Base-by-base conservation (phyloP, 1,140 invertebrate genomes). In the Orussus abietinus region DNA sequence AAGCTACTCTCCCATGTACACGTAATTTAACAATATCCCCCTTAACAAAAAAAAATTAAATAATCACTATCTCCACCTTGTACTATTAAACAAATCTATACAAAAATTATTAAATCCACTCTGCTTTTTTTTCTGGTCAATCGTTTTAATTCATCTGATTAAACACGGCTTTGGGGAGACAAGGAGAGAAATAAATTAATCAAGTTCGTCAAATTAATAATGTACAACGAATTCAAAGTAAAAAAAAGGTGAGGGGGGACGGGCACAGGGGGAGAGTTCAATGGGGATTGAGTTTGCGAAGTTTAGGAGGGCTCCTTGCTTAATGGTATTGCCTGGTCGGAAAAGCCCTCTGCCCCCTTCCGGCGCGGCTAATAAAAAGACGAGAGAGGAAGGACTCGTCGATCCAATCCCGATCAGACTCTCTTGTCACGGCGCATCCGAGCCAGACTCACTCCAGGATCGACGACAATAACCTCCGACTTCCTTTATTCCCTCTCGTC, bases 271-370 rank as follows among this genome's bases (percentile, higher is more conserved):
- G 32, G 32, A 20, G 41, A 51, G 49, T n/a, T n/a, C 40, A 39
- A 57, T 49, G 50, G 43, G n/a, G 40, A 64, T 62, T 53, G 59
- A 64, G 57, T 62, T 64, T 58, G 57, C 53, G 41, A 62, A 66
- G 57, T 65, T 65, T 56, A 55, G 37, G 41, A 49, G 22, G 22
- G 48, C 50, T 41, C 33, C 38, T 31, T 44, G 45, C 44, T 61
- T 65, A 65, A 67, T 67, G 56, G 55, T 64, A 67, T 67, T 62
- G 55, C 61, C 48, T 51, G 36, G 50, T 51, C 45, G 20, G 17
- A 46, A 45, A n/a, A 25, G 22, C 22, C 22, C 22, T 25, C 6
- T n/a, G n/a, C 22, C 22, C 22, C n/a, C 22, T 6, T 7, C 6
- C 22, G n/a, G 43, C 39, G 18, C 31, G 26, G 42, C 47, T 56